Conservation (phyloP, 1,140 invertebrate species). For the Geopemphigus sp. region DNA sequence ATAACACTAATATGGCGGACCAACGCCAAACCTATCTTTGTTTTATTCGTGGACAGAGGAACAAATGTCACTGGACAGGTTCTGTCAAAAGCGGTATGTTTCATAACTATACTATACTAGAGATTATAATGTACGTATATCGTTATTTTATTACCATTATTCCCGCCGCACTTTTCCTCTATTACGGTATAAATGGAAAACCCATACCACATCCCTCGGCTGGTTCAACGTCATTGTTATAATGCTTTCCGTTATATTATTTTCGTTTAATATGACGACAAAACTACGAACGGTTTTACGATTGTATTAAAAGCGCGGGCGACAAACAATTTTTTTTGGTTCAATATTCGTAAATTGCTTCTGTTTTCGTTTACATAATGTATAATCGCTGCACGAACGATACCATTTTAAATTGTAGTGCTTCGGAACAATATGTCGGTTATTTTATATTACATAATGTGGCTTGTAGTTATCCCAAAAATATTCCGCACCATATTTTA, state of each 20-base stretch:
- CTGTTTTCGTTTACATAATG: too few relatives aligned
- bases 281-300: neutral
- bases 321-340: too few relatives aligned
- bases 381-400: too few relatives aligned
- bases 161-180: neutral
- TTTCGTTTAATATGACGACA: neutral
- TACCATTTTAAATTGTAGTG: too few relatives aligned
- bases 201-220: slow-evolving; percentile 15
- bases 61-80: slow-evolving; percentile 7
- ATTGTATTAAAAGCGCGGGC: too few relatives aligned
- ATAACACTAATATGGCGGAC: neutral
- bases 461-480: too few relatives aligned
- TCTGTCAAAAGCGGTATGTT: neutral
- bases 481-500: too few relatives aligned
- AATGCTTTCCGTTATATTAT: neutral
- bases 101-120: neutral
- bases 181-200: neutral
- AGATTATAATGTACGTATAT: slow-evolving; percentile 18
- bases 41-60: neutral
- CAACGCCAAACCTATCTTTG: neutral
- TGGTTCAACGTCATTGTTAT: slow-evolving; percentile 25
- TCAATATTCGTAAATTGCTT: too few relatives aligned
- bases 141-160: slow-evolving; percentile 26
- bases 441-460: too few relatives aligned
- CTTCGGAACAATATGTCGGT: too few relatives aligned